phyloP scores from a whole-genome alignment of 2,113 vertebrate genomes.

The Argyrosomus japonicus region DNA sequence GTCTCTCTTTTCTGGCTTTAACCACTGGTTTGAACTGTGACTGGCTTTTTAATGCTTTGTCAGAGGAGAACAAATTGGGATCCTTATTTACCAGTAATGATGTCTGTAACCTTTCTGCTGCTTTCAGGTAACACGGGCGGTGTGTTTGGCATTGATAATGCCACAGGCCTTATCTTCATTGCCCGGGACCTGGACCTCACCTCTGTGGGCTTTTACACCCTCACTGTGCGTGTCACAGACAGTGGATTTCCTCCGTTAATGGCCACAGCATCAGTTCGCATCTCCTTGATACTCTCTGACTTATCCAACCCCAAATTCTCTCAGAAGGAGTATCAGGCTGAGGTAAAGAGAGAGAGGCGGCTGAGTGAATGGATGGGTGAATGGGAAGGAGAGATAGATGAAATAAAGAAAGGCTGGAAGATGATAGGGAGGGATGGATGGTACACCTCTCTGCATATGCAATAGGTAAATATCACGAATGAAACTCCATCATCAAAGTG shows the following conservation, averaged over 20 bases:
- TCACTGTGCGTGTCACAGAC: constrained; percentile 92
- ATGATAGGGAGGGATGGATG: background rate
- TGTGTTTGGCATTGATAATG: constrained; percentile 92
- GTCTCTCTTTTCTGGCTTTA: constrained; percentile 9
- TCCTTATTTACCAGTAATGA: constrained; percentile 19
- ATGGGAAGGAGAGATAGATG: constrained; percentile 13
- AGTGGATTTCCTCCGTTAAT: constrained; percentile 91
- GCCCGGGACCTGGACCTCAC: constrained; percentile 90
- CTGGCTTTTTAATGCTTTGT: background rate
- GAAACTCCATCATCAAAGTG: background rate
- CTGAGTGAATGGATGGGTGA: background rate
- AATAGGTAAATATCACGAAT: background rate
- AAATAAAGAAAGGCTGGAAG: background rate
- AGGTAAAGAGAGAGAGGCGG: constrained; percentile 73
- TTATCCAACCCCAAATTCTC: constrained; percentile 93
- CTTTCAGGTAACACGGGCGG: constrained; percentile 91
- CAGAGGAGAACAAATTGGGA: background rate
- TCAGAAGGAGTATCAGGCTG: constrained; percentile 93
- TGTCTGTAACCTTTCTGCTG: constrained; percentile 40
- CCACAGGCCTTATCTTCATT: constrained; percentile 91
- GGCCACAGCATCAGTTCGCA: constrained; percentile 90
- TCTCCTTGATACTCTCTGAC: constrained; percentile 92
- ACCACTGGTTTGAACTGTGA: background rate
- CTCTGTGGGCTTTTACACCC: constrained; percentile 89
- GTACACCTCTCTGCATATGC: constrained; percentile 5